Base-by-base conservation (phyloP, 1,140 invertebrate species). In the Chelonus insularis region DNA sequence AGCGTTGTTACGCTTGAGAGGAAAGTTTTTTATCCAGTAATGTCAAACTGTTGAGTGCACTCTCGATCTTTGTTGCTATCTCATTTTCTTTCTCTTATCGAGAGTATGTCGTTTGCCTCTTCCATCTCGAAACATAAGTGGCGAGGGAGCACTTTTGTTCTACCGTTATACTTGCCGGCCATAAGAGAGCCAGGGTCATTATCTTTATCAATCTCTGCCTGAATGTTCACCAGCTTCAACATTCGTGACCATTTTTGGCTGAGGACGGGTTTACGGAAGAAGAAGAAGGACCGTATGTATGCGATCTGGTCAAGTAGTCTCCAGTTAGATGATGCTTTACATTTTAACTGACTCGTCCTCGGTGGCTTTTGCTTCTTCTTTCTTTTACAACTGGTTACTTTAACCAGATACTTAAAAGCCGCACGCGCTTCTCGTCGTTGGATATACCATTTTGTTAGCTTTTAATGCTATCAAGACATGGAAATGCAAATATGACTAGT, bases 131-230 rank as follows among this genome's bases (percentile, higher is more conserved):
- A 47, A 47, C 20, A 20, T 12, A 56, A 16, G 52, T 54, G 43
- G 20, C 47, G 62, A 64, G 56, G 57, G 45, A 64, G 62, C 57
- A 70, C 63, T 69, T 69, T 68, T 65, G 59, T 66, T 58, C 65
- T 71, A 76, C 72, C 74, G 74, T 76, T 74, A 76, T 62, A 57
- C 63, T 58, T 59, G 50, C 45, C 63, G 66, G 65, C 59, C 2
- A 39, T n/a, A 34, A 37, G 34, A 61, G 61, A 69, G 66, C 67
- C 67, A 68, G 67, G 69, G 67, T 70, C 69, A 74, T 72, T 74
- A 76, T 73, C 71, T 76, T 76, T 74, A 74, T 74, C 72, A 76
- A 76, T 76, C 72, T 72, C 65, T 65, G 66, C 66, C 62, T 59
- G 66, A 69, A 55, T 67, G 68, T 68, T 72, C 68, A 67, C 68